Percentiles rank a stretch among this genome's conserved stretches.
phyloP scores from a whole-genome alignment of 2,113 vertebrate species.

The Cyanoliseus patagonus region DNA sequence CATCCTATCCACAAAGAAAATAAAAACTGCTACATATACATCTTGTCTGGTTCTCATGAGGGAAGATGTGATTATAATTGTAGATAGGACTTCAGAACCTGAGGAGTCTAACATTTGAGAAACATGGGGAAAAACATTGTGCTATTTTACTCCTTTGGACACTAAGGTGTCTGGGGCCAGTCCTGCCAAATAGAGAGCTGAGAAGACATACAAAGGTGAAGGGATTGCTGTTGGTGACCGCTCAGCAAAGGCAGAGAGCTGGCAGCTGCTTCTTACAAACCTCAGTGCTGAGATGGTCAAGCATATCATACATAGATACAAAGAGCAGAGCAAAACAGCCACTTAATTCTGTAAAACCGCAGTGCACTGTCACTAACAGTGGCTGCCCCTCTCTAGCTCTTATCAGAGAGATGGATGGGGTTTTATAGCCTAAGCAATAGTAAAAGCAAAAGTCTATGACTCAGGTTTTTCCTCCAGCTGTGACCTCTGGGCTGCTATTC shows the following conservation, averaged over 20 bases:
- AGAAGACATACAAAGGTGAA: background rate
- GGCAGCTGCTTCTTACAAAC: background rate
- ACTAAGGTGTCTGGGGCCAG: background rate
- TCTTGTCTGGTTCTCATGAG: background rate
- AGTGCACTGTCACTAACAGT: background rate
- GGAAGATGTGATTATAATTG: background rate
- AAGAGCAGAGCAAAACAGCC: background rate
- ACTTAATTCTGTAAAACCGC: rapidly evolving
- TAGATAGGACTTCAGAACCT: background rate
- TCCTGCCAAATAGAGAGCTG: background rate
- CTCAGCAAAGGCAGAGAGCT: background rate
- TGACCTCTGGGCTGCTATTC: background rate
- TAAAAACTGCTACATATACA: background rate
- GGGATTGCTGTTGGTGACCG: background rate
- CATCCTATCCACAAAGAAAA: background rate
- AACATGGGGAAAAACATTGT: background rate
- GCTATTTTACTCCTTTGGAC: background rate
- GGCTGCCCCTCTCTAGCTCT: background rate
- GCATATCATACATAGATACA: rapidly evolving
- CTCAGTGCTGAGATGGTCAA: background rate
- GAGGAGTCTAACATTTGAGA: background rate
- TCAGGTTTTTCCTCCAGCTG: background rate
- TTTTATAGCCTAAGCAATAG: background rate
- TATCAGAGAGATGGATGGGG: background rate
- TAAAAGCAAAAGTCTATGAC: background rate